Evolutionary conservation across 2,888 invertebrate species (phyloP).

Genomic region (Drosophila nr. fundita): DNA sequence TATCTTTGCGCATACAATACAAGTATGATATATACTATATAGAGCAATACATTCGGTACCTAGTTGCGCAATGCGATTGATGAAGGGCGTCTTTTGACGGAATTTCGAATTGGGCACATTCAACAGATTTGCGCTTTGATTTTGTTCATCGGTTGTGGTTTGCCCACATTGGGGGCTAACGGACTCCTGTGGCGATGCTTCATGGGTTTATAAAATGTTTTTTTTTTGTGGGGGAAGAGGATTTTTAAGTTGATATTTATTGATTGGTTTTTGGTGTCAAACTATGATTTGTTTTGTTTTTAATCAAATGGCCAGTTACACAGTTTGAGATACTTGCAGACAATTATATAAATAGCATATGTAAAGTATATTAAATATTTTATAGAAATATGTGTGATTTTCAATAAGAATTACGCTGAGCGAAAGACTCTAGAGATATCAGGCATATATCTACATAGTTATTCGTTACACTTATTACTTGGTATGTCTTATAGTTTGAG

Average conservation of each 20-base stretch:
- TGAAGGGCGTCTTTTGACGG: conserved; percentile 83
- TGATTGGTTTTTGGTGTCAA: conserved; percentile 23
- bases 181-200: conserved; percentile 75
- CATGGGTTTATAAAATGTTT: conserved; percentile 22
- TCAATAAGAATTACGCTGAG: not conserved
- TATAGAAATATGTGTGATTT: not conserved
- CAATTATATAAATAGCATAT: not conserved
- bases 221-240: conserved; percentile 49
- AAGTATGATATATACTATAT: conserved; percentile 56
- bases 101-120: conserved; percentile 76
- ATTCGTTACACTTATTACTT: not conserved
- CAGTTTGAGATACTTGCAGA: conserved; percentile 17
- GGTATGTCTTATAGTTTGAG: not conserved
- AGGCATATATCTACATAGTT: not conserved
- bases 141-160: conserved; percentile 59
- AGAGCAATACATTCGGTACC: conserved; percentile 76
- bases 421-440: not conserved
- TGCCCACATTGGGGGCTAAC: conserved; percentile 51
- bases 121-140: conserved; percentile 65
- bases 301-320: conserved; percentile 3
- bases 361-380: not conserved
- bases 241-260: conserved; percentile 61
- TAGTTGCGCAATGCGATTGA: conserved; percentile 84
- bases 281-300: conserved; percentile 4
- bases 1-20: conserved; percentile 74